Evolutionary conservation across 2,113 vertebrate genomes (phyloP).

Genomic region (Polypterus bichir): DNA sequence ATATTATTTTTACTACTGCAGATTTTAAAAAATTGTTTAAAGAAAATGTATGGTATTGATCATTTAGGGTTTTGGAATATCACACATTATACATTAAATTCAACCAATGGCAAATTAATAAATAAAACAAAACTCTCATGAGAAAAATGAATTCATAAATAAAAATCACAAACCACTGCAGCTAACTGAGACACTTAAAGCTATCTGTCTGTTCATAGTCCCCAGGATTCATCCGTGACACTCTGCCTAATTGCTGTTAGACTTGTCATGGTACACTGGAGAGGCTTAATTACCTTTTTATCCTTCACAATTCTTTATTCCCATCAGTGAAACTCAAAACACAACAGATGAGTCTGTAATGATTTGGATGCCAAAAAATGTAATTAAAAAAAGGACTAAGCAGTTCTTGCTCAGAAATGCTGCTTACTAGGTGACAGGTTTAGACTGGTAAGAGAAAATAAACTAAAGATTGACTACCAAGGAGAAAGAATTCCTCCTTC

Average conservation of each 20-base stretch:
- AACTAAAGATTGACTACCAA: too few species aligned
- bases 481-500: too few species aligned
- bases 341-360: constrained; percentile 10
- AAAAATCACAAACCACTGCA: background rate
- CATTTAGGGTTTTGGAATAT: too few species aligned
- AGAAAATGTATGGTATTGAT: too few species aligned
- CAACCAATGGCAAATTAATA: too few species aligned
- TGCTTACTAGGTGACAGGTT: background rate
- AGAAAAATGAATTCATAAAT: too few species aligned
- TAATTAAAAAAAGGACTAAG: constrained; percentile 1
- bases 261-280: constrained; percentile 3
- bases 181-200: background rate
- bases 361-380: constrained; percentile 3
- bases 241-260: constrained; percentile 1
- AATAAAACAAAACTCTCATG: too few species aligned
- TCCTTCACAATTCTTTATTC: constrained; percentile 1
- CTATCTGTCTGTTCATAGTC: background rate
- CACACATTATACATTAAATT: too few species aligned
- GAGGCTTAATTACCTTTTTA: background rate
- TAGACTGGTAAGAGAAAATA: too few species aligned
- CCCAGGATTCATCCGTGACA: background rate
- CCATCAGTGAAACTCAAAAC: constrained; percentile 1
- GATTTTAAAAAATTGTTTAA: too few species aligned
- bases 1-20: too few species aligned
- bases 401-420: background rate